Evolutionary conservation across 2,113 vertebrate genomes (phyloP).

Genomic region (Hippolais icterina): DNA sequence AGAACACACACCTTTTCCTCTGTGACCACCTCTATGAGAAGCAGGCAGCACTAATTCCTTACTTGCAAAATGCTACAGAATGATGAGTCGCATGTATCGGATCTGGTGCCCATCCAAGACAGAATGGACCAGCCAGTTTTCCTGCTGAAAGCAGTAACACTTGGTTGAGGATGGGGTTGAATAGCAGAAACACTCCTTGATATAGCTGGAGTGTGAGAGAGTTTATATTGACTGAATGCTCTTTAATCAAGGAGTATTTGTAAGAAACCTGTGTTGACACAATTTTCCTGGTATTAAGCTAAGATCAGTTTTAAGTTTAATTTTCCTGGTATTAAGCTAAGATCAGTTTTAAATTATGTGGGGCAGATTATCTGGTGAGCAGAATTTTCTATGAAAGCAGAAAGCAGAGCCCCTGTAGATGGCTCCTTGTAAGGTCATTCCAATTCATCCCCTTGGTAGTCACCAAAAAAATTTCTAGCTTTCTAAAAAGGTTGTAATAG

Average conservation of each 20-base stretch:
- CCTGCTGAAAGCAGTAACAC: neutral
- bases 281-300: neutral
- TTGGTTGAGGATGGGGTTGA: neutral
- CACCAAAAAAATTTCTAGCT: neutral
- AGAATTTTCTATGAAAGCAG: neutral
- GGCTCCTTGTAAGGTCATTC: neutral
- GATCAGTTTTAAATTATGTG: neutral
- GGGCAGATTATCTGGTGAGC: neutral
- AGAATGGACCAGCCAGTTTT: neutral
- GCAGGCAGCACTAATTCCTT: neutral
- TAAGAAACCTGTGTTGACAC: neutral
- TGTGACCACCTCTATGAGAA: rapidly evolving
- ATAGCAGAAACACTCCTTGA: neutral
- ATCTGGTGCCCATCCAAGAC: neutral
- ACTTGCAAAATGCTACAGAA: neutral
- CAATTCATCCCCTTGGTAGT: neutral
- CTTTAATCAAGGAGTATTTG: neutral
- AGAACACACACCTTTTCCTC: neutral
- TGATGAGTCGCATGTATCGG: rapidly evolving
- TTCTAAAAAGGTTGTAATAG: neutral
- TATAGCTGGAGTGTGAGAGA: neutral
- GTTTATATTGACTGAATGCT: neutral
- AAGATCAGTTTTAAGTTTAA: neutral
- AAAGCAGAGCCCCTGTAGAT: neutral
- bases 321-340: neutral